Conservation (phyloP, 2,888 invertebrate genomes). For the Chymomyza amoena region DNA sequence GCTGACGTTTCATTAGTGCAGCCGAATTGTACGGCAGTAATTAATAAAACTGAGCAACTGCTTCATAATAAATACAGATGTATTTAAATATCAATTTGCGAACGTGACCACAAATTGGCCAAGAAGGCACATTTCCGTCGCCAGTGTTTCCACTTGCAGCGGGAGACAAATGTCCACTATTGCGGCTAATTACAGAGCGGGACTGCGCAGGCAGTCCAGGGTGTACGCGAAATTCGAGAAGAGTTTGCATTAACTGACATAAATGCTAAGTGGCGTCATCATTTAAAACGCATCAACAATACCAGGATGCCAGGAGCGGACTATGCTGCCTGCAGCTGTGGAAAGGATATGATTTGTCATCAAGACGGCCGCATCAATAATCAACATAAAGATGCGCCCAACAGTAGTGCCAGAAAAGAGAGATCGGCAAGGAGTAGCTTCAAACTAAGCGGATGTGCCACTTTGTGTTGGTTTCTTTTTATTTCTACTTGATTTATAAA, state of each 20-base stretch:
- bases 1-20: constrained; percentile 58
- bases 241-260: constrained; percentile 67
- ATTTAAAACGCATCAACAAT: constrained; percentile 75
- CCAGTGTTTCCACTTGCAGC: constrained; percentile 12
- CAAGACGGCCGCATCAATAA: constrained; percentile 71
- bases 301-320: not conserved
- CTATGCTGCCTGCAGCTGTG: constrained; percentile 34
- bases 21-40: constrained; percentile 45
- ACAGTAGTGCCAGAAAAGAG: constrained; percentile 50
- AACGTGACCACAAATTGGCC: constrained; percentile 16
- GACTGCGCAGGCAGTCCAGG: not conserved
- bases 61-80: constrained; percentile 72
- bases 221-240: constrained; percentile 1
- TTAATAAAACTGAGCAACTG: constrained; percentile 47
- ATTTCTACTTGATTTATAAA: not conserved
- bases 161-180: constrained; percentile 69
- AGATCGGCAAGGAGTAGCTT: not conserved
- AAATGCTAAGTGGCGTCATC: constrained; percentile 78
- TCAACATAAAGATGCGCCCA: constrained; percentile 61
- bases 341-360: constrained; percentile 68
- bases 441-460: not conserved
- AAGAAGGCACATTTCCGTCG: constrained; percentile 4
- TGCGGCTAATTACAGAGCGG: constrained; percentile 66
- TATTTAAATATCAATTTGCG: constrained; percentile 76
- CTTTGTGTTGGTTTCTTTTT: not conserved